These are phyloP conservation scores for Slavum lentiscoides DNA, from an alignment of 2,888 invertebrate species.

Conservation along the genomic window DNA sequence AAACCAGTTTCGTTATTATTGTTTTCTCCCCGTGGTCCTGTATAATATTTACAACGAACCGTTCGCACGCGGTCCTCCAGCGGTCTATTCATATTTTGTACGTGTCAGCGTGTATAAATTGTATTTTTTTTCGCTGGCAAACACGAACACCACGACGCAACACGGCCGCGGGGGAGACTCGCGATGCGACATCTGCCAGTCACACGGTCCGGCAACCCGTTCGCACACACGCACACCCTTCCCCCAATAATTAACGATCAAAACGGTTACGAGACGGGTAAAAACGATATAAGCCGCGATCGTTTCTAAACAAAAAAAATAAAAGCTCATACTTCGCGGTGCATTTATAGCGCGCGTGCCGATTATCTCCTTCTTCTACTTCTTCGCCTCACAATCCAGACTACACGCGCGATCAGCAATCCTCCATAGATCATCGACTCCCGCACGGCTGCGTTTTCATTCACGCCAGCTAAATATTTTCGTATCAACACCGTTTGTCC, in stretches of 20 bases:
- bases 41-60: not conserved
- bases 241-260: conserved; percentile 42
- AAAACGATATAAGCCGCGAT: too few species aligned
- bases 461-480: too few species aligned
- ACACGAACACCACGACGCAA: conserved; percentile 8
- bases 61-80: conserved; percentile 5
- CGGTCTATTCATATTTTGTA: conserved; percentile 22
- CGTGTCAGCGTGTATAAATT: too few species aligned
- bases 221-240: conserved; percentile 14
- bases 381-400: too few species aligned
- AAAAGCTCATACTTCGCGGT: too few species aligned
- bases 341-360: too few species aligned
- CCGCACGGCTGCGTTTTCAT: too few species aligned
- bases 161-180: conserved; percentile 28
- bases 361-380: too few species aligned
- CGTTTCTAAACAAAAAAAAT: too few species aligned
- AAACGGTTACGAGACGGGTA: conserved; percentile 24
- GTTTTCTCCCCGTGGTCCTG: not conserved
- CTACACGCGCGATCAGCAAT: too few species aligned
- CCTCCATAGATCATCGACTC: too few species aligned
- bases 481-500: too few species aligned
- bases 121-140: not conserved
- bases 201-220: conserved; percentile 46
- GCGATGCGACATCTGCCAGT: conserved; percentile 46
- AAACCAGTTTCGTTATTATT: conserved; percentile 17